Base-by-base conservation (phyloP, 30 jellyfish, hydroid and myxozoan genomes). In the Phacellophora camtschatica region DNA sequence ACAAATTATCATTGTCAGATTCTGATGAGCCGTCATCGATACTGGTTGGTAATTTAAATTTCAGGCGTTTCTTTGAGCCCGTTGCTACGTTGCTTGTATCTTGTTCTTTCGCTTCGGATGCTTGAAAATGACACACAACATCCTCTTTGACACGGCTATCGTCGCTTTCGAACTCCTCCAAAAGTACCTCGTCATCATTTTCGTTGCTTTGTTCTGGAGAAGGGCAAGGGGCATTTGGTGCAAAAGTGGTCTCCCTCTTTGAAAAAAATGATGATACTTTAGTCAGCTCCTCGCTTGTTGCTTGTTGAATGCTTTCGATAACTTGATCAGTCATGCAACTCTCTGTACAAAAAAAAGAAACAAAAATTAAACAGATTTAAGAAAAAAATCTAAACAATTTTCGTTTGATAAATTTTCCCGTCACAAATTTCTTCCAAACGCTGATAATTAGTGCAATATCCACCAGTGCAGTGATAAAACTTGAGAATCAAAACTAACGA, bases 221-320 rank as follows among this genome's bases (percentile, higher is more conserved):
- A 10, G 91, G 91, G 37, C 75, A 39, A 5, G 91, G 91, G 6
- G 91, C 69, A 11, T 3, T 65, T 10, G 84, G 91, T 20, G 29
- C 37, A 7, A 8, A n/a, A 3, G 8, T 10, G 19, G 84, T 50
- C 18, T 24, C 42, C n/a, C n/a, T 45, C 27, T 53, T 35, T 11
- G 82, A 64, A 15, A 20, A 19, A 43, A 49, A 22, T 35, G 77
- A 63, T 12, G 90, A 77, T 8, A 78, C 10, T 51, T 62, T 64
- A 3, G 90, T 18, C 18, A 80, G 45, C 37, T 66, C 84, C 24
- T 28, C 72, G 25, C 57, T 3, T 28, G 91, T 80, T 6, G 91
- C 91, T 34, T 80, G 59, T 32, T 70, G 71, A 1, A 80, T 59
- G 45, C 91, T 80, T 30, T 66, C 23, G 20, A 80, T 80, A 9